Conservation (phyloP, 2,888 invertebrate species). For the Drosophila fungiperda region DNA sequence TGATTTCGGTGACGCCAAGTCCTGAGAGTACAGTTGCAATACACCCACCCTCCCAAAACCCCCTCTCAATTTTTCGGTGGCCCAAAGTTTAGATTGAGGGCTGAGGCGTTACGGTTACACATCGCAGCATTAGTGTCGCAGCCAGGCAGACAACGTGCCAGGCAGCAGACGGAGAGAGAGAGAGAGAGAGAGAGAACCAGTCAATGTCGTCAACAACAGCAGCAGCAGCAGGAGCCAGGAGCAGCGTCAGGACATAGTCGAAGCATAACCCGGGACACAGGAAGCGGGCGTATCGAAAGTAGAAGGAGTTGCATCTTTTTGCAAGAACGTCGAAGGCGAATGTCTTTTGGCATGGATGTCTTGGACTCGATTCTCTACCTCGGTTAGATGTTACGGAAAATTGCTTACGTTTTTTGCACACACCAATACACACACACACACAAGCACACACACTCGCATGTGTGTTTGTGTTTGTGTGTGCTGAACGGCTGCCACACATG, state of each 20-base stretch:
- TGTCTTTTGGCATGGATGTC: slow-evolving; percentile 64
- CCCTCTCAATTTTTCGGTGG: slow-evolving; percentile 33
- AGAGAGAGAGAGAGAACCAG: slow-evolving; percentile 45
- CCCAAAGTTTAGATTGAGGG: slow-evolving; percentile 33
- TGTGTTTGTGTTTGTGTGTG: slow-evolving; percentile 6
- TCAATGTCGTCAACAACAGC: slow-evolving; percentile 72
- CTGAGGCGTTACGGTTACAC: slow-evolving; percentile 62
- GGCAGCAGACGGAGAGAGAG: slow-evolving; percentile 43
- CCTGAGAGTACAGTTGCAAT: not conserved
- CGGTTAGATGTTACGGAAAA: slow-evolving; percentile 81
- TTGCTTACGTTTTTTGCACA: slow-evolving; percentile 80
- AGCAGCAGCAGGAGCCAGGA: slow-evolving; percentile 1
- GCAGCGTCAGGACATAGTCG: slow-evolving; percentile 9
- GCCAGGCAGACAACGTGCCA: slow-evolving; percentile 71
- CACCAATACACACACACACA: slow-evolving; percentile 45
- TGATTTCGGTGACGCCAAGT: slow-evolving; percentile 59
- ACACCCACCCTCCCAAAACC: slow-evolving; percentile 5
- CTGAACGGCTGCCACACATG: slow-evolving; percentile 66
- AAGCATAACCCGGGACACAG: slow-evolving; percentile 8
- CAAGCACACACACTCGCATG: slow-evolving; percentile 45
- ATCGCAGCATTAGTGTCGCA: slow-evolving; percentile 77
- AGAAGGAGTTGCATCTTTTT: slow-evolving; percentile 50
- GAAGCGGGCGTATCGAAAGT: slow-evolving; percentile 14
- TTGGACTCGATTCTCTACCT: slow-evolving; percentile 54
- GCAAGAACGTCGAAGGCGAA: slow-evolving; percentile 40